Percentiles rank a stretch among this genome's conserved stretches.
These are phyloP conservation scores for Rosalia funebris DNA, from an alignment of 2,888 invertebrate species.

Conservation along the genomic window DNA sequence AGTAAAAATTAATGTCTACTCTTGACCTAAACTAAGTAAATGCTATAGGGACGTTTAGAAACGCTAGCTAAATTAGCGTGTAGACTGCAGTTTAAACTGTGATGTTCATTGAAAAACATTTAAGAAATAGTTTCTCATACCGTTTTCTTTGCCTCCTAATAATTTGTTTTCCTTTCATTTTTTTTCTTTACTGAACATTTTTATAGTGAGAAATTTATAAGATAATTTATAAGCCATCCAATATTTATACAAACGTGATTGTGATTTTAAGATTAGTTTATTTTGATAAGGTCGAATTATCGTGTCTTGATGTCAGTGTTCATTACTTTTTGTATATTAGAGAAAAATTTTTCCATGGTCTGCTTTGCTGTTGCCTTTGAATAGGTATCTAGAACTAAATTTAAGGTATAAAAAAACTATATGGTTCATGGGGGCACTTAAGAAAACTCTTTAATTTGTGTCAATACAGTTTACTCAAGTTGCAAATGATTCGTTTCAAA, in stretches of 20 bases:
- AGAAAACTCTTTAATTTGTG: too few species aligned
- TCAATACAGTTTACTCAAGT: too few species aligned
- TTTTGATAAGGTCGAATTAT: constrained; percentile 47
- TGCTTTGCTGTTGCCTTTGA: constrained; percentile 6
- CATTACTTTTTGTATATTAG: constrained; percentile 32
- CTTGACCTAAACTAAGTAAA: background rate
- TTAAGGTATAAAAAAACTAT: too few species aligned
- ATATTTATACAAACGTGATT: constrained; percentile 49
- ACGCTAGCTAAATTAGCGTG: constrained; percentile 41
- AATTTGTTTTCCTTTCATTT: constrained; percentile 37
- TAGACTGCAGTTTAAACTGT: constrained; percentile 62
- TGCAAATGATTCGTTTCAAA: too few species aligned
- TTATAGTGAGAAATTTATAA: constrained; percentile 52
- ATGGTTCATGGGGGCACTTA: too few species aligned
- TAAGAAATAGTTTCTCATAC: constrained; percentile 36
- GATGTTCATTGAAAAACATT: constrained; percentile 55
- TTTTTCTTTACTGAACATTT: constrained; percentile 32
- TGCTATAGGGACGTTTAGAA: constrained; percentile 44
- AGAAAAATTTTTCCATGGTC: constrained; percentile 33
- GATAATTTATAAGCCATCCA: constrained; percentile 48
- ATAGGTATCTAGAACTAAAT: too few species aligned
- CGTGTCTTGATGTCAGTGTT: constrained; percentile 46
- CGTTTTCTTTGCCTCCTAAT: constrained; percentile 32
- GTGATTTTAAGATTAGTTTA: constrained; percentile 51
- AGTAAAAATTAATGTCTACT: constrained; percentile 5